Percentiles rank a stretch among this genome's conserved stretches.
These are phyloP conservation scores for Reticulitermes lucifugus DNA, from an alignment of 2,888 invertebrate species.

Conservation along the genomic window DNA sequence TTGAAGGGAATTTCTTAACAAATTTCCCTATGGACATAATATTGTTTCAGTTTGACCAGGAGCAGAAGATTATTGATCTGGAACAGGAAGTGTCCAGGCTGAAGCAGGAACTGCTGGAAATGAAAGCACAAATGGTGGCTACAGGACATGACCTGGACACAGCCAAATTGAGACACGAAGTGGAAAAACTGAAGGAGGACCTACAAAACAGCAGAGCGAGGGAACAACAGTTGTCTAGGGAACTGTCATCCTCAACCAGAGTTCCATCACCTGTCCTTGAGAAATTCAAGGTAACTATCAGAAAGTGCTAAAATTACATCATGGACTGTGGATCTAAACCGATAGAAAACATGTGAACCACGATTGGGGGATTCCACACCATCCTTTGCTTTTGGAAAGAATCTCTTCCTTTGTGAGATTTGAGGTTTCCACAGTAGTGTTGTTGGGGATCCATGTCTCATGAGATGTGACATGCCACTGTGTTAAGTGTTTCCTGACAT, in stretches of 20 bases:
- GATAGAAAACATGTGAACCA: too few relatives aligned
- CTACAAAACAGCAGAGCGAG: not conserved
- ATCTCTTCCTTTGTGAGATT: too few relatives aligned
- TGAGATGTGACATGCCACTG: too few relatives aligned
- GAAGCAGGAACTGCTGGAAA: not conserved
- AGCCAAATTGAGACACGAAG: not conserved
- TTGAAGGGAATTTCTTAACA: too few relatives aligned
- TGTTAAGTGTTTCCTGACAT: too few relatives aligned
- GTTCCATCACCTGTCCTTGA: not conserved
- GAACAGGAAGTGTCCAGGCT: not conserved
- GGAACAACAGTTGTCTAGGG: not conserved
- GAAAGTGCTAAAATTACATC: not conserved
- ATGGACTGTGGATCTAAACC: too few relatives aligned
- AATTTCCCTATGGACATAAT: too few relatives aligned
- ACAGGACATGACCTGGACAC: conserved; percentile 46
- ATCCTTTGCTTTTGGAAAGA: too few relatives aligned
- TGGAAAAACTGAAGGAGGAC: not conserved
- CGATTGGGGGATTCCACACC: too few relatives aligned
- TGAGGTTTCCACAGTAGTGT: too few relatives aligned
- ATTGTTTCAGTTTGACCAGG: conserved; percentile 11
- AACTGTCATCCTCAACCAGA: not conserved
- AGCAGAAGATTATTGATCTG: conserved; percentile 20
- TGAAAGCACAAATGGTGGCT: conserved; percentile 55
- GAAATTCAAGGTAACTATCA: conserved; percentile 29
- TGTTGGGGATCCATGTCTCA: too few relatives aligned